Evolutionary conservation across 2,888 invertebrate species (phyloP), one percentile per base, ranked within the genome.

Genomic region (Minunthozetes semirufus): DNA sequence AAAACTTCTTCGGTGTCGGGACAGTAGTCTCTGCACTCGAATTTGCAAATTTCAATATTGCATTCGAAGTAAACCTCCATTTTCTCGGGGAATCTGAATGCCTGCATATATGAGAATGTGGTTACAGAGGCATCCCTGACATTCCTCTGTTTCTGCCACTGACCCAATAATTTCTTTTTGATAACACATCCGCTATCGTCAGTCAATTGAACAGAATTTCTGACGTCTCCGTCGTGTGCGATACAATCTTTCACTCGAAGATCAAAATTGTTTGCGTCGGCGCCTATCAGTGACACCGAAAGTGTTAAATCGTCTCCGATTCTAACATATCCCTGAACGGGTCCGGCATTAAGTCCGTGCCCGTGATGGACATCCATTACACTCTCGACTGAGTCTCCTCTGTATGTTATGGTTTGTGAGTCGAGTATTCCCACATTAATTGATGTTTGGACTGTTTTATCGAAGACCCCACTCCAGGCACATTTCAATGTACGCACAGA

Each of bases 41-140:
- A 89, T 83, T 91, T 91, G 81, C 91, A 92, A 0, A 92, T 83
- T 80, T 91, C 91, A 0, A 92, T 89, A 78, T 91, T 90, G 80
- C 92, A 92, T 81, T 91, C 91, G 76, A 92, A 87, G 79, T 89
- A 88, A 71, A 92, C 84, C 80, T 92, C 91, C 89, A 91, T 91
- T 70, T 90, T 88, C 80, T 92, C 91, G 0, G 91, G 91, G 85
- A 92, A 92, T 83, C 91, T 91, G 78, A 82, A 82, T 33, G 82
- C 82, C 81, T 89, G 90, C 84, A 91, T 90, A 85, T 86, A 90
- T 0, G 92, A 90, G 80, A 87, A 91, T 0, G 90, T 90, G 33
- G 91, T 88, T 27, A 91, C 87, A 5, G 89, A 88, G 11, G 89
- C 89, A 25, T 89, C 89, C 0, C 88, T 88, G 77, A 88, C 88